A percentile compares a stretch with the other conserved stretches of the same genome.
Conservation (phyloP, 2,797 vertebrate genomes). For the Melanotaenia boesemani region DNA sequence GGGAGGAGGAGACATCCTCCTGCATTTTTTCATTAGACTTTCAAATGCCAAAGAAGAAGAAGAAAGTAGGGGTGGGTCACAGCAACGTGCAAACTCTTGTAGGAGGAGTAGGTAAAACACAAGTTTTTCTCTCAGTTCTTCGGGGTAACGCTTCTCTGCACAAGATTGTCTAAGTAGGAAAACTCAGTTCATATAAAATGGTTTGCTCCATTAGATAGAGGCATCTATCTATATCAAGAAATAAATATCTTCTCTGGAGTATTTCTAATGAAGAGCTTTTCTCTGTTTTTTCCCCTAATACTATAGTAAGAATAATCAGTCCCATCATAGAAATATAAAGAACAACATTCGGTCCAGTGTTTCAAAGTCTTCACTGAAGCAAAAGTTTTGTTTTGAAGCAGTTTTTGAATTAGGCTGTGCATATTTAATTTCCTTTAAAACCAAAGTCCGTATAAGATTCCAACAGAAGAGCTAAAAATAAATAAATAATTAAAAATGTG, state of each 20-base stretch:
- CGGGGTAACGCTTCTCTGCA: slow-evolving; percentile 62
- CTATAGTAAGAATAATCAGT: slow-evolving; percentile 76
- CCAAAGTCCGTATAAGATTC: slow-evolving; percentile 70
- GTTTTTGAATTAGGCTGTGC: slow-evolving; percentile 81
- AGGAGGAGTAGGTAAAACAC: slow-evolving; percentile 81
- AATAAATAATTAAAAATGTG: slow-evolving; percentile 24
- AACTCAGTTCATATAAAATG: slow-evolving; percentile 78
- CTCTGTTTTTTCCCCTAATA: slow-evolving; percentile 47
- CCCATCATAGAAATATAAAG: slow-evolving; percentile 81
- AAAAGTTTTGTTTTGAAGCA: slow-evolving; percentile 66
- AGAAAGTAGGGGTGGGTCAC: slow-evolving; percentile 53
- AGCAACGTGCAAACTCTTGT: slow-evolving; percentile 76
- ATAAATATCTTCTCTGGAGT: slow-evolving; percentile 81
- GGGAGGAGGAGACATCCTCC: slow-evolving; percentile 56
- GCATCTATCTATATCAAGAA: slow-evolving; percentile 78
- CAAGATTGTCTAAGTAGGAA: slow-evolving; percentile 81
- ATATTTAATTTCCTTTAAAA: slow-evolving; percentile 83
- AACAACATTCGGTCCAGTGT: slow-evolving; percentile 75
- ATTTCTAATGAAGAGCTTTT: slow-evolving; percentile 74
- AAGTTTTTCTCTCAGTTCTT: slow-evolving; percentile 71
- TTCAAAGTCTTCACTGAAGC: slow-evolving; percentile 70
- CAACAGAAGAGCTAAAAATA: slow-evolving; percentile 70
- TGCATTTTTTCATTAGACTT: slow-evolving; percentile 28
- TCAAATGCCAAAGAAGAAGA: slow-evolving; percentile 48
- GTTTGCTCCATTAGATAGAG: slow-evolving; percentile 72